Conservation (phyloP, 2,888 invertebrate genomes). For the Pedicia rivosa region DNA sequence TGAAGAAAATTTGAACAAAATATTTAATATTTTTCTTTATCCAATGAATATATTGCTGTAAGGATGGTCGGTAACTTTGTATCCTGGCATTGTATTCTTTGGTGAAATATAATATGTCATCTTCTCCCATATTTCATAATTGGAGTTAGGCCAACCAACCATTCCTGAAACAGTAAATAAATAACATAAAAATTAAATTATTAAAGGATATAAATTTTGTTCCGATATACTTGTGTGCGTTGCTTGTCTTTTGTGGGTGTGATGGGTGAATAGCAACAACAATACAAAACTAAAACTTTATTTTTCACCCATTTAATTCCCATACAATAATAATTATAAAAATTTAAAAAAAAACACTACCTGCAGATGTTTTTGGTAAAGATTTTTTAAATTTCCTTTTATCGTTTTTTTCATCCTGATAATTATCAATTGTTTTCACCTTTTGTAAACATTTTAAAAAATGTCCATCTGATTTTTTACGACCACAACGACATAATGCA, state of each 20-base stretch:
- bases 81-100: slow-evolving; percentile 23
- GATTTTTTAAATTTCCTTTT: neutral
- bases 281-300: too few relatives aligned
- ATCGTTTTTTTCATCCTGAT: neutral
- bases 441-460: slow-evolving; percentile 25
- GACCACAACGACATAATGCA: slow-evolving; percentile 25
- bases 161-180: slow-evolving; percentile 15
- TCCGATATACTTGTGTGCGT: too few relatives aligned
- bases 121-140: slow-evolving; percentile 21
- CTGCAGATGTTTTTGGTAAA: neutral
- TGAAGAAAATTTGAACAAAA: too few relatives aligned
- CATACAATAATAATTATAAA: neutral
- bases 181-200: too few relatives aligned
- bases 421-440: too few relatives aligned
- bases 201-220: too few relatives aligned
- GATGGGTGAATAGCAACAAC: too few relatives aligned
- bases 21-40: too few relatives aligned
- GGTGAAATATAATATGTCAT: slow-evolving; percentile 27
- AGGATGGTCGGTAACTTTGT: slow-evolving; percentile 21
- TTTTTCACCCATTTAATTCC: too few relatives aligned
- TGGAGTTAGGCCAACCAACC: slow-evolving; percentile 19
- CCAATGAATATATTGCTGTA: slow-evolving; percentile 26
- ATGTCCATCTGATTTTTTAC: slow-evolving; percentile 20
- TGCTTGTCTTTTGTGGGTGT: too few relatives aligned
- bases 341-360: neutral